Evolutionary conservation across 2,113 vertebrate genomes (phyloP).

Genomic region (Plectropomus leopardus): DNA sequence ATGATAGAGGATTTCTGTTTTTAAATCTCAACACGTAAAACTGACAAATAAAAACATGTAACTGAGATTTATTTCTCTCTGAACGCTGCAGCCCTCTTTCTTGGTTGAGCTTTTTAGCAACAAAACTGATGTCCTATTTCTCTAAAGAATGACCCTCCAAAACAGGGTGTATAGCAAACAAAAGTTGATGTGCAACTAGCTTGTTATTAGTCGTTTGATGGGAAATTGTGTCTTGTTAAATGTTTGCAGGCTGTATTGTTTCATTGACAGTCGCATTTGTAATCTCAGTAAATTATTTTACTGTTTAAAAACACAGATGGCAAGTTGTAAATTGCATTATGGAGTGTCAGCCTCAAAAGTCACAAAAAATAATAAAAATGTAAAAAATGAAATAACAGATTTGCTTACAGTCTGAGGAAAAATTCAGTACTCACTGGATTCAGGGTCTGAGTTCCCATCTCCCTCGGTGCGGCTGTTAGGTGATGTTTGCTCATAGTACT

Average conservation of each 20-base stretch:
- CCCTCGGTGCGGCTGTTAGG: constrained; percentile 96
- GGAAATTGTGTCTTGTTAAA: constrained; percentile 21
- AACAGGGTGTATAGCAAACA: not conserved
- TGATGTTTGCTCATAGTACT: constrained; percentile 93
- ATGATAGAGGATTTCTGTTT: constrained; percentile 8
- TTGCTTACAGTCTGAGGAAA: not conserved
- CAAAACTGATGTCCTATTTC: not conserved
- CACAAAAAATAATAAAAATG: not conserved
- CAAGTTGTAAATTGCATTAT: constrained; percentile 29
- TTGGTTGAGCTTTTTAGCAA: not conserved
- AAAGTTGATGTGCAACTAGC: not conserved
- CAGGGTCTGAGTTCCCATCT: constrained; percentile 97
- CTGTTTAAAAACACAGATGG: constrained; percentile 61
- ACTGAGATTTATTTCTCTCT: not conserved
- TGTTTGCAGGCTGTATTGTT: constrained; percentile 39
- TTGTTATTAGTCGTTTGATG: not conserved
- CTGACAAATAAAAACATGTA: not conserved
- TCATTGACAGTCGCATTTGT: constrained; percentile 43
- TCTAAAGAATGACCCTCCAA: not conserved
- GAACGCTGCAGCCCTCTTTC: not conserved
- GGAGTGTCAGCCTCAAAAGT: constrained; percentile 15
- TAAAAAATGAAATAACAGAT: constrained; percentile 1
- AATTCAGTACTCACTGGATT: constrained; percentile 92
- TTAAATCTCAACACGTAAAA: constrained; percentile 16
- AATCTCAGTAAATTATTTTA: constrained; percentile 41